Conservation (phyloP, 2,888 invertebrate species). For the Timema cristinae region DNA sequence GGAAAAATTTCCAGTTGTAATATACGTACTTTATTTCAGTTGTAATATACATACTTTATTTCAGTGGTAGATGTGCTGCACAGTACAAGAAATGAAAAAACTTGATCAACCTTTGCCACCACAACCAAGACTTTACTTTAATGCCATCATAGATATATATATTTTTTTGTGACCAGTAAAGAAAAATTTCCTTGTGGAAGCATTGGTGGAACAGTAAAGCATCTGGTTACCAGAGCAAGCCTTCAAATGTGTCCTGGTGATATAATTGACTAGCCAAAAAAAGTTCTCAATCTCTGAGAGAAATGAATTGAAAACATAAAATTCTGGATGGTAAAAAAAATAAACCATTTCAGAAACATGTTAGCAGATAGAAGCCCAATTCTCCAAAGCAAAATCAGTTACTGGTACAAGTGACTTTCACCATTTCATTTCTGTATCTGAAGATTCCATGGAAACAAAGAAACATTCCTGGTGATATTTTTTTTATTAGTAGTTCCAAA, state of each 20-base stretch:
- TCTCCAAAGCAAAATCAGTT: not conserved
- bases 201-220: slow-evolving; percentile 6
- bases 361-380: not conserved
- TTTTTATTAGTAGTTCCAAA: too few relatives aligned
- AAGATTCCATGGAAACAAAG: not conserved
- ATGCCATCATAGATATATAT: not conserved
- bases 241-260: not conserved
- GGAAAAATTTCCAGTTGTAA: not conserved
- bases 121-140: not conserved
- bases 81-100: not conserved
- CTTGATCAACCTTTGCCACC: not conserved
- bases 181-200: slow-evolving; percentile 4
- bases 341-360: not conserved
- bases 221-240: slow-evolving; percentile 5
- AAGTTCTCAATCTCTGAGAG: not conserved
- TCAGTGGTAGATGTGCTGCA: slow-evolving; percentile 5
- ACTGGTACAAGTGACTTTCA: not conserved
- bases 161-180: not conserved
- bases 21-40: not conserved
- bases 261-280: not conserved
- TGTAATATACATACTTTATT: slow-evolving; percentile 7
- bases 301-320: not conserved
- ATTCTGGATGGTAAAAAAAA: slow-evolving; percentile 9
- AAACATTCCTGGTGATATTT: too few relatives aligned
- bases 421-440: slow-evolving; percentile 1